A percentile compares a stretch with the other conserved stretches of the same genome.
Evolutionary conservation across 1,140 invertebrate species (phyloP).

Genomic region (Oryctes rhinoceros): DNA sequence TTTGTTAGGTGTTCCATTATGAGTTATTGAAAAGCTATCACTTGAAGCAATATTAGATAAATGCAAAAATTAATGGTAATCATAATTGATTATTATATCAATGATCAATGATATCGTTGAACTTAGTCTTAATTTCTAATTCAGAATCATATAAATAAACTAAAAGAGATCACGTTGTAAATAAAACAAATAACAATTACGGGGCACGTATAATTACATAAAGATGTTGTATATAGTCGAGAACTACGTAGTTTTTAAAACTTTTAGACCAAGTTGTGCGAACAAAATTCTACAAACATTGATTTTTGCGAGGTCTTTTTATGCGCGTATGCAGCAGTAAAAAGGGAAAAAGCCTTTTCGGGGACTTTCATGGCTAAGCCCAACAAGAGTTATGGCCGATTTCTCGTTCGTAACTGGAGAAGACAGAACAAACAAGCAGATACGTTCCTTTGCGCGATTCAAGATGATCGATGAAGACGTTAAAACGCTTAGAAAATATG

Average conservation of each 20-base stretch:
- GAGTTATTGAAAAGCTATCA: too few species aligned
- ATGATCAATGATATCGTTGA: too few species aligned
- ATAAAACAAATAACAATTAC: too few species aligned
- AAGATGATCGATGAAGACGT: neutral
- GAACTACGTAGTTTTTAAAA: too few species aligned
- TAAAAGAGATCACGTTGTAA: too few species aligned
- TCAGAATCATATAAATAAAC: too few species aligned
- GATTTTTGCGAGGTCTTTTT: neutral
- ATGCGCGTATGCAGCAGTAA: neutral
- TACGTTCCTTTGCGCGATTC: neutral
- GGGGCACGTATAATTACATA: neutral
- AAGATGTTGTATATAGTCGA: neutral
- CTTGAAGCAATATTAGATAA: too few species aligned
- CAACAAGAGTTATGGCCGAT: neutral
- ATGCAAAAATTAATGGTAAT: too few species aligned
- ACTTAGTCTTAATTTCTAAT: too few species aligned
- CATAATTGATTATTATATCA: too few species aligned
- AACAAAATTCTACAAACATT: neutral
- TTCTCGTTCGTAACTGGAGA: neutral
- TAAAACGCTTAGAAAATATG: neutral
- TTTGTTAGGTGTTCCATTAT: too few species aligned
- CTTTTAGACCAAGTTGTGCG: too few species aligned
- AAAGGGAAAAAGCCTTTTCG: neutral
- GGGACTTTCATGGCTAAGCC: neutral
- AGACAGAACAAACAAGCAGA: neutral